phyloP scores from a whole-genome alignment of 2,797 vertebrate genomes.

The Scleropages formosus region DNA sequence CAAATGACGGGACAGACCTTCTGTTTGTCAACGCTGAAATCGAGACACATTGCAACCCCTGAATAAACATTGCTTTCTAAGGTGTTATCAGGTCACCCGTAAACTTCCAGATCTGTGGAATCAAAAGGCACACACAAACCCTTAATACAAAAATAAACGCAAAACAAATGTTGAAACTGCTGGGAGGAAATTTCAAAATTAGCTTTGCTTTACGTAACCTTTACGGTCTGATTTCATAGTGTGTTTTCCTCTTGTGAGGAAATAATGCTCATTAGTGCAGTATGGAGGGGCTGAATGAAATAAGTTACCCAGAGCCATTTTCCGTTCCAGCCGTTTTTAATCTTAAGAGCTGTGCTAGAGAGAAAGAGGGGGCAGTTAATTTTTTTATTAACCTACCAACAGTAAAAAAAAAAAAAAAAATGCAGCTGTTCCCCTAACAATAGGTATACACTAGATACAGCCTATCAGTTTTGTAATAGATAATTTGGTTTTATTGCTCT shows the following conservation, averaged over 20 bases:
- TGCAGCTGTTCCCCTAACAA: not conserved
- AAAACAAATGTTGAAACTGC: slow-evolving; percentile 33
- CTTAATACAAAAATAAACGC: slow-evolving; percentile 23
- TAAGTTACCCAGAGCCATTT: slow-evolving; percentile 29
- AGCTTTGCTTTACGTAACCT: slow-evolving; percentile 21
- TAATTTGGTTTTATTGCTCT: not conserved
- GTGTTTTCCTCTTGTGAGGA: slow-evolving; percentile 22
- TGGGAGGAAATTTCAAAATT: slow-evolving; percentile 22
- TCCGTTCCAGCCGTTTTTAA: slow-evolving; percentile 22
- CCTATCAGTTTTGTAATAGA: not conserved
- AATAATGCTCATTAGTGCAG: slow-evolving; percentile 30
- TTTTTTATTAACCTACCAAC: slow-evolving; percentile 19
- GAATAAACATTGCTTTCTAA: no score
- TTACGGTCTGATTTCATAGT: slow-evolving; percentile 24
- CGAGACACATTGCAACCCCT: no score
- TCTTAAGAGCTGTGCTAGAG: not conserved
- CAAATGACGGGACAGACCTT: no score
- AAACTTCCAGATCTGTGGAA: slow-evolving; percentile 2
- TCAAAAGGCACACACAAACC: slow-evolving; percentile 13
- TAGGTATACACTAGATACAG: not conserved
- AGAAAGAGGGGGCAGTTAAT: not conserved
- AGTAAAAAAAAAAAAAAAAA: not conserved
- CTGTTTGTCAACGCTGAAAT: no score
- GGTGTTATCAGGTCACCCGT: slow-evolving; percentile 15
- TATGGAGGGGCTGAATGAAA: slow-evolving; percentile 14